A percentile compares a stretch with the other conserved stretches of the same genome.
Conservation (phyloP, 2,888 invertebrate genomes). For the Limnephilus auricula region DNA sequence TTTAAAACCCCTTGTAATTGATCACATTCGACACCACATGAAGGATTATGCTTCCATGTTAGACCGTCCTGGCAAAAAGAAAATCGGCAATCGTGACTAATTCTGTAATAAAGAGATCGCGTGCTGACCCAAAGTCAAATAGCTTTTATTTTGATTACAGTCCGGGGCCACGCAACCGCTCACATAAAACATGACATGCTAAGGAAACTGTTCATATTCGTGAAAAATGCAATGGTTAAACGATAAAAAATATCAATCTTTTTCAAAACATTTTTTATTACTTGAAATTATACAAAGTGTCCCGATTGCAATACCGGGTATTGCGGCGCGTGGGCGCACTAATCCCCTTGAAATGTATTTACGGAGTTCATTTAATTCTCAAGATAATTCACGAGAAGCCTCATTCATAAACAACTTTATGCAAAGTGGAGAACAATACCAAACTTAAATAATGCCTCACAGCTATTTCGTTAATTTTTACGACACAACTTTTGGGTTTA, state of each 20-base stretch:
- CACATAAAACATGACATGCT: slow-evolving; percentile 29
- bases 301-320: background rate
- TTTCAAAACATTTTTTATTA: slow-evolving; percentile 3
- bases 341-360: background rate
- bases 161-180: slow-evolving; percentile 60
- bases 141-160: slow-evolving; percentile 66
- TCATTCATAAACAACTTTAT: background rate
- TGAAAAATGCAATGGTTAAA: slow-evolving; percentile 46
- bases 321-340: background rate
- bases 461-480: background rate
- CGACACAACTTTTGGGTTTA: background rate
- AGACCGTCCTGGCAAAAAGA: slow-evolving; percentile 38
- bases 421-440: background rate
- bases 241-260: slow-evolving; percentile 26
- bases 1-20: background rate
- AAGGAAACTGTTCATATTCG: slow-evolving; percentile 41
- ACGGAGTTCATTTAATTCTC: background rate
- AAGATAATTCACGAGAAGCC: background rate
- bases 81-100: slow-evolving; percentile 62
- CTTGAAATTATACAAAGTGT: background rate
- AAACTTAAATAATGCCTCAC: background rate
- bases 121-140: slow-evolving; percentile 63
- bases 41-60: background rate
- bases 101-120: slow-evolving; percentile 65
- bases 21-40: slow-evolving; percentile 4